Base-by-base conservation (phyloP, 2,113 vertebrate genomes). In the Passer domesticus region DNA sequence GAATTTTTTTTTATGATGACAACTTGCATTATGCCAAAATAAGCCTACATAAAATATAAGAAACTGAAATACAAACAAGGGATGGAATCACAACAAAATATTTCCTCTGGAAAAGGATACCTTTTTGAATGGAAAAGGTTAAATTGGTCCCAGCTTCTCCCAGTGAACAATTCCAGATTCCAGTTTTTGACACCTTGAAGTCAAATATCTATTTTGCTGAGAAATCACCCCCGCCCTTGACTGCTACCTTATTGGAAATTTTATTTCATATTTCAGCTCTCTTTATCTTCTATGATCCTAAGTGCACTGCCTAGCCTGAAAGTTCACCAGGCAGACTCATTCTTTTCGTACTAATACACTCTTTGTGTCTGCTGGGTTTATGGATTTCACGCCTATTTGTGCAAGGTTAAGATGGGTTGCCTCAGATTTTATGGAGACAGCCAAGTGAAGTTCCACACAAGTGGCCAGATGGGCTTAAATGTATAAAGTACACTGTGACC, bases 401-500 rank as follows among this genome's bases (percentile, higher is more conserved):
- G 87, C 86, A 93, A 97, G 96, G 97, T 93, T 97, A 97, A 92
- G 87, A 95, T 89, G 90, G 87, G 90, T 80, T 96, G 93, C 95
- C 95, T 97, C 86, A 95, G 91, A 94, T 97, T 98, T 97, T 97
- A 97, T 87, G 93, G 89, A 96, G 94, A 96, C 73, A 87, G 96
- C 31, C 63, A 89, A 88, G 75, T 78, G 89, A 95, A 89, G 92
- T 77, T 95, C 92, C 82, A 85, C 44, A 64, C 83, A 96, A 96
- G 87, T 18, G 41, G 59, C 92, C 96, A 98, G 96, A 98, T 96
- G 97, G 95, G 89, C 90, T 96, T 91, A 94, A 85, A 82, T 3
- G 60, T 96, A 94, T 95, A 88, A 94, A 97, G 94, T 96, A 78
- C 5, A 84, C 97, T 98, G 97, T 98, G 98, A 98, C 98, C 96